Conservation (phyloP, 2,797 vertebrate genomes). For the Clarias laeviceps region DNA sequence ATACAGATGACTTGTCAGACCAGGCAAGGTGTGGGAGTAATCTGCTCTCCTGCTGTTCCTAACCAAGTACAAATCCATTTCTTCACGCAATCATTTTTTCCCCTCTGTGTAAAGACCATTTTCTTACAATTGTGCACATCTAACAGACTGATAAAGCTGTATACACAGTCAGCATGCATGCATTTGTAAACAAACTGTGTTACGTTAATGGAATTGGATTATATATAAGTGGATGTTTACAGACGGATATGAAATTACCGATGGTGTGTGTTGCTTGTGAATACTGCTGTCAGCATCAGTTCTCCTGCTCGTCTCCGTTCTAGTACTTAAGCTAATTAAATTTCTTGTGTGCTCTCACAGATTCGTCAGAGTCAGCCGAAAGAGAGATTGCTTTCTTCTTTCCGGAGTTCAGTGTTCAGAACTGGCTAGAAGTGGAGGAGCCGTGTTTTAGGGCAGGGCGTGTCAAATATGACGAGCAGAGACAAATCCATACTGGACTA, state of each 20-base stretch:
- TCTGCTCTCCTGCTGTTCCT: constrained; percentile 14
- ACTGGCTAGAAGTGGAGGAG: constrained; percentile 85
- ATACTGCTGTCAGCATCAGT: constrained; percentile 10
- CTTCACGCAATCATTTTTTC: background rate
- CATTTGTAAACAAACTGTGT: constrained; percentile 8
- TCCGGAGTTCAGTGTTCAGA: constrained; percentile 81
- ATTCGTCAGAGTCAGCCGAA: constrained; percentile 85
- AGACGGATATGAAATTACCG: background rate
- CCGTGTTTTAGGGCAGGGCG: constrained; percentile 73
- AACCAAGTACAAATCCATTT: constrained; percentile 15
- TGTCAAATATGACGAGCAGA: constrained; percentile 68
- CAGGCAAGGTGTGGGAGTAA: background rate
- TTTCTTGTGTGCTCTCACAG: constrained; percentile 66
- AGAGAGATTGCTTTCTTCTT: constrained; percentile 94
- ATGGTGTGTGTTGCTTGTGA: background rate
- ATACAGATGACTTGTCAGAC: background rate
- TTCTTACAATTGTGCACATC: background rate
- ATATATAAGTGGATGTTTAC: background rate
- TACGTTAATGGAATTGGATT: background rate
- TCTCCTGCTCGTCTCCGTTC: background rate
- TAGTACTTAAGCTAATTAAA: constrained; percentile 31
- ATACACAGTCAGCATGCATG: background rate
- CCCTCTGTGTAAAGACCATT: background rate
- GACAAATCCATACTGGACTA: constrained; percentile 69
- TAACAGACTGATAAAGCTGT: constrained; percentile 4